Conservation (phyloP, 2,888 invertebrate species). For the Zaprionus obscuricornis region DNA sequence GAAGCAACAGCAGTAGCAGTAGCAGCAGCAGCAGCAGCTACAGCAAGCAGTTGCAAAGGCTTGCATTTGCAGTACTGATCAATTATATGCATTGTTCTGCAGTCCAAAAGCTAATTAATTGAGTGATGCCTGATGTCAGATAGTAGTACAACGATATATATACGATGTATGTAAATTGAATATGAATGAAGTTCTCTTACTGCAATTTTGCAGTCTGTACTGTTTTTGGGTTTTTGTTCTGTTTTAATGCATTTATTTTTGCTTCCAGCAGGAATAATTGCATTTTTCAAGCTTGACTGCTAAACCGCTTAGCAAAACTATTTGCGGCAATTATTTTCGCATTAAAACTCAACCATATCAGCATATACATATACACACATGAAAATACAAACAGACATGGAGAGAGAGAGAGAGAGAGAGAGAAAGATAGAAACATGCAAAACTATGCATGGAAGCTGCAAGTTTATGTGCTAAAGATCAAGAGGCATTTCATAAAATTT, state of each 20-base stretch:
- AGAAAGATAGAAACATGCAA: slow-evolving; percentile 18
- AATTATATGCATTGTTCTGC: slow-evolving; percentile 51
- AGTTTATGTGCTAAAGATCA: slow-evolving; percentile 60
- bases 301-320: slow-evolving; percentile 60
- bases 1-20: slow-evolving; percentile 39
- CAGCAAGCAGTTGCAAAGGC: neutral
- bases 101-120: slow-evolving; percentile 54
- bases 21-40: slow-evolving; percentile 11
- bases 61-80: slow-evolving; percentile 23
- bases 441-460: slow-evolving; percentile 57
- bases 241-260: slow-evolving; percentile 7
- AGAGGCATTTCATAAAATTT: slow-evolving; percentile 53
- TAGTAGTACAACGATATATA: too few relatives aligned
- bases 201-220: too few relatives aligned
- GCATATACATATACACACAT: slow-evolving; percentile 7
- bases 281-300: slow-evolving; percentile 26
- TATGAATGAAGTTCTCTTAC: too few relatives aligned
- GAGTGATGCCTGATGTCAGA: slow-evolving; percentile 35
- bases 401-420: too few relatives aligned
- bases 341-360: slow-evolving; percentile 60
- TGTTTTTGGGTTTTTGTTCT: too few relatives aligned
- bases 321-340: slow-evolving; percentile 66
- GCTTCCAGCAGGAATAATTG: slow-evolving; percentile 35
- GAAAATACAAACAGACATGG: neutral
- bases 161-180: too few relatives aligned